Evolutionary conservation across 2,888 invertebrate genomes (phyloP), one percentile per base, ranked within the genome.

Genomic region (Acrocyrtus sp.): DNA sequence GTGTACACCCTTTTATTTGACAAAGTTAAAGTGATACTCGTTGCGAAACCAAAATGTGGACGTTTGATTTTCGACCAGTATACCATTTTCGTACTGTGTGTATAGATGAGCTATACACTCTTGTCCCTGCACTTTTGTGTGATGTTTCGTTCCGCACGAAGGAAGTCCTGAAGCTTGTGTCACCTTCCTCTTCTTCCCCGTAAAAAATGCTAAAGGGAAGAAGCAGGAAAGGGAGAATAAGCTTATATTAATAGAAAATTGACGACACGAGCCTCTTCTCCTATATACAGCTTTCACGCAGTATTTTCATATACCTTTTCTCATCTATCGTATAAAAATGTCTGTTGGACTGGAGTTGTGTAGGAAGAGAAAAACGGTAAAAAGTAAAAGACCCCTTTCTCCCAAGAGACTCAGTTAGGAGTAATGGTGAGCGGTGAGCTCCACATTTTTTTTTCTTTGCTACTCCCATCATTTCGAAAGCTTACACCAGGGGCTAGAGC

Each of bases 301-400:
- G n/a, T n/a, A n/a, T n/a, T n/a, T n/a, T n/a, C n/a, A n/a, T n/a
- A n/a, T n/a, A n/a, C n/a, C n/a, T n/a, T n/a, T n/a, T n/a, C n/a
- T n/a, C n/a, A n/a, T n/a, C n/a, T n/a, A n/a, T n/a, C n/a, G n/a
- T n/a, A n/a, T n/a, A n/a, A n/a, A n/a, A n/a, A n/a, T n/a, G n/a
- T n/a, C n/a, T n/a, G n/a, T n/a, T n/a, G n/a, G n/a, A n/a, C n/a
- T n/a, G n/a, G n/a, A n/a, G n/a, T n/a, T n/a, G n/a, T n/a, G n/a
- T n/a, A n/a, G n/a, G n/a, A n/a, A n/a, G n/a, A n/a, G n/a, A n/a
- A n/a, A n/a, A n/a, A 15, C 54, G 60, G 56, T 63, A 50, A 51
- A 21, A 67, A 53, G 56, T 54, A 75, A 74, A 74, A 77, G 75
- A 75, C 76, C 76, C 79, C 76, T 75, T 65, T 45, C 39, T 78